Conservation (phyloP, 2,797 vertebrate genomes). For the Ataeniobius toweri region DNA sequence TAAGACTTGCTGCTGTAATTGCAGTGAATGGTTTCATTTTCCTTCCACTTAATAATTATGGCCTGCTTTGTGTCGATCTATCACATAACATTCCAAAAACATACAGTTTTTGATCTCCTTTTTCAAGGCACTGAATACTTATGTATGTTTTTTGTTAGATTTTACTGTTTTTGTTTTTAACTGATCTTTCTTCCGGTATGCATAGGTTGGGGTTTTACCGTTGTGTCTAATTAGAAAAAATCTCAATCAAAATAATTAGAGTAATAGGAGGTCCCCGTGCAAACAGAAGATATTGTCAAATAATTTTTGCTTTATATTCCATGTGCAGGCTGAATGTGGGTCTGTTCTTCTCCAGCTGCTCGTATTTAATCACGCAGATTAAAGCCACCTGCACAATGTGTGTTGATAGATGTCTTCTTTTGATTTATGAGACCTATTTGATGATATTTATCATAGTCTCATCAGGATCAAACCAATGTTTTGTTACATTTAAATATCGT, state of each 20-base stretch:
- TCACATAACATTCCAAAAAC: too few species aligned
- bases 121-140: too few species aligned
- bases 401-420: background rate
- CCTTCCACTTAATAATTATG: too few species aligned
- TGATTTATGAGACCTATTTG: background rate
- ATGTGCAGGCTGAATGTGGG: background rate
- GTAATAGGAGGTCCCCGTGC: background rate
- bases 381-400: background rate
- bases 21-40: too few species aligned
- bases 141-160: background rate
- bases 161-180: background rate
- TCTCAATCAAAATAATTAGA: background rate
- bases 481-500: background rate
- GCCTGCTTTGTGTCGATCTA: too few species aligned
- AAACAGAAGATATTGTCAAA: background rate
- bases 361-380: background rate
- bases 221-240: background rate
- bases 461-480: background rate
- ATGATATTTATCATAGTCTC: background rate
- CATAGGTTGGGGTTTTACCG: background rate
- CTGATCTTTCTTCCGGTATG: background rate
- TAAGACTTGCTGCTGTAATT: too few species aligned
- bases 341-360: slow-evolving; percentile 1
- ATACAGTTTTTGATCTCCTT: too few species aligned
- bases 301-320: background rate